A percentile compares a stretch with the other conserved stretches of the same genome.
Conservation (phyloP, 2,113 vertebrate genomes). For the Sorex fumeus region DNA sequence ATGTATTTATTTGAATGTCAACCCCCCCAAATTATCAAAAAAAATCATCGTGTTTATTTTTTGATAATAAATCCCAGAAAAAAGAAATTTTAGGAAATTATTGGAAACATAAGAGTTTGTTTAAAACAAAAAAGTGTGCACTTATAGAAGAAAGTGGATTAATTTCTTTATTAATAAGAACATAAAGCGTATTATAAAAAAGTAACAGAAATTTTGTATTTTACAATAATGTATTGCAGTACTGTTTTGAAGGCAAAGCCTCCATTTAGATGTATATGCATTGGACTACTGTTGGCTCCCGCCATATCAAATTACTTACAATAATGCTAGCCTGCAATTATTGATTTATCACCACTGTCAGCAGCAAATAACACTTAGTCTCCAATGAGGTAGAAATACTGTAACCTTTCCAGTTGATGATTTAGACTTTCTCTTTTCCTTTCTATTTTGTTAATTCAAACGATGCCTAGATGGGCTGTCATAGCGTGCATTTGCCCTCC, state of each 20-base stretch:
- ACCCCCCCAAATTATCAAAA: neutral
- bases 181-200: neutral
- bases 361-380: slow-evolving; percentile 61
- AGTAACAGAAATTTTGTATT: neutral
- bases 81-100: neutral
- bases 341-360: slow-evolving; percentile 85
- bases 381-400: slow-evolving; percentile 71
- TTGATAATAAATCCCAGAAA: neutral
- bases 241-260: slow-evolving; percentile 65
- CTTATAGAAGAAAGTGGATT: neutral
- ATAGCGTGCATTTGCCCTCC: slow-evolving; percentile 72
- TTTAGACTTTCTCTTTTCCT: slow-evolving; percentile 73
- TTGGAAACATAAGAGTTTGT: neutral
- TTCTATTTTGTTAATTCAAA: slow-evolving; percentile 68
- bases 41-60: neutral
- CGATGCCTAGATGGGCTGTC: slow-evolving; percentile 72
- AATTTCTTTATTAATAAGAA: slow-evolving; percentile 28
- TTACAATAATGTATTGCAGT: slow-evolving; percentile 20
- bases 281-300: slow-evolving; percentile 55
- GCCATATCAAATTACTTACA: slow-evolving; percentile 73
- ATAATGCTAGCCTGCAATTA: slow-evolving; percentile 78
- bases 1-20: neutral
- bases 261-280: slow-evolving; percentile 72
- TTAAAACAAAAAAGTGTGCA: neutral
- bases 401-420: slow-evolving; percentile 78